These are phyloP conservation scores for Stegastes partitus DNA, from an alignment of 2,113 vertebrate species.

Conservation along the genomic window DNA sequence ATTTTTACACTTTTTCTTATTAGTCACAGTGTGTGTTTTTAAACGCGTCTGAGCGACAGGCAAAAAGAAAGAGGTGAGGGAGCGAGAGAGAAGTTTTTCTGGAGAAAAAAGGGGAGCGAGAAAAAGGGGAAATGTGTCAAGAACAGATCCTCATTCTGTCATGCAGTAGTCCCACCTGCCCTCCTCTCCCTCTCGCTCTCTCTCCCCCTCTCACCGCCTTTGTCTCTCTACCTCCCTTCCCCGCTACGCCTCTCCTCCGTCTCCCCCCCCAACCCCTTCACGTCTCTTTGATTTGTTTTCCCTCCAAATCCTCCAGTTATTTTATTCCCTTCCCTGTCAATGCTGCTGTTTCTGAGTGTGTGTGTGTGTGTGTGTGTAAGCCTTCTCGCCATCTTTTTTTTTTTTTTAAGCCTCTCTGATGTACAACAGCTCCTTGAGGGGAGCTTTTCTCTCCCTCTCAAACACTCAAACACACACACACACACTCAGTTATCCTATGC, in stretches of 20 bases:
- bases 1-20: constrained; percentile 77
- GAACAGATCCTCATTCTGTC: constrained; percentile 82
- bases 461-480: constrained; percentile 35
- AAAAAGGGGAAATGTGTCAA: constrained; percentile 71
- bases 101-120: constrained; percentile 54
- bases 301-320: constrained; percentile 81
- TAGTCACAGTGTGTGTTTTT: constrained; percentile 72
- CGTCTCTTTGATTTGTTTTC: constrained; percentile 82
- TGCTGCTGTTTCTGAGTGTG: constrained; percentile 45
- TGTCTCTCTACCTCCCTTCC: constrained; percentile 56
- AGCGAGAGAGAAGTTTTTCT: constrained; percentile 28
- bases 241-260: constrained; percentile 26
- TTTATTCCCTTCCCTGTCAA: constrained; percentile 81
- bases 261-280: constrained; percentile 60
- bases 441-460: constrained; percentile 69
- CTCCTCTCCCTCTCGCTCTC: constrained; percentile 51
- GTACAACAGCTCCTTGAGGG: constrained; percentile 80
- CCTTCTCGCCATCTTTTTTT: constrained; percentile 70
- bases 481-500: constrained; percentile 52
- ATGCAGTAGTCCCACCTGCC: constrained; percentile 75
- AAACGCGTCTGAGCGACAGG: constrained; percentile 17
- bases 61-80: constrained; percentile 40
- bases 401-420: constrained; percentile 80
- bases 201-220: constrained; percentile 36
- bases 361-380: constrained; percentile 47